These are phyloP conservation scores for Drosophila serrata DNA, from an alignment of 1,140 invertebrate species.

Conservation along the genomic window DNA sequence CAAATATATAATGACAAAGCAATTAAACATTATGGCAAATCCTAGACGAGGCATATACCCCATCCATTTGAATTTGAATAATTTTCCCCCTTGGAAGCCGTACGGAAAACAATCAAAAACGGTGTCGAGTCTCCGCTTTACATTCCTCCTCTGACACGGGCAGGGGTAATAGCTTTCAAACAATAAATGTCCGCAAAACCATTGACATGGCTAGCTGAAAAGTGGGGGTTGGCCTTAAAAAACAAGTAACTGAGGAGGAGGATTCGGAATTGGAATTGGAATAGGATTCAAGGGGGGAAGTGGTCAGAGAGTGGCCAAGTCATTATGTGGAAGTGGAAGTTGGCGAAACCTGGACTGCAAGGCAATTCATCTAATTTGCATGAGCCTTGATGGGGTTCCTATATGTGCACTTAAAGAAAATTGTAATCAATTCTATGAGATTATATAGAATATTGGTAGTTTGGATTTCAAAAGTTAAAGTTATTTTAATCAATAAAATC, in stretches of 20 bases:
- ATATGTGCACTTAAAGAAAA: constrained; percentile 29
- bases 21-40: constrained; percentile 79
- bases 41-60: constrained; percentile 43
- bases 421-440: too few relatives aligned
- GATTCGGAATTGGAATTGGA: neutral
- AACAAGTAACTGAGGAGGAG: neutral
- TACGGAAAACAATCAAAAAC: constrained; percentile 81
- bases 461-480: neutral
- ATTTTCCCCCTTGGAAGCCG: neutral
- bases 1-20: constrained; percentile 82
- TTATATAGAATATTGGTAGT: too few relatives aligned
- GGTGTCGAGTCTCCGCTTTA: constrained; percentile 73
- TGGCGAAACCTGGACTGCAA: constrained; percentile 74
- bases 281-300: constrained; percentile 1
- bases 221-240: constrained; percentile 37
- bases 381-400: constrained; percentile 61
- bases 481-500: neutral
- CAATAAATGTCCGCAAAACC: constrained; percentile 85
- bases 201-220: constrained; percentile 79
- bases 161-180: constrained; percentile 85
- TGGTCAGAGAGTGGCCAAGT: constrained; percentile 69
- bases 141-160: constrained; percentile 25
- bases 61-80: too few relatives aligned
- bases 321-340: constrained; percentile 66
- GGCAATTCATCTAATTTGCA: constrained; percentile 85